Percentiles rank a stretch among this genome's conserved stretches.
phyloP scores from a whole-genome alignment of 2,797 vertebrate genomes.

The Momotus momota region DNA sequence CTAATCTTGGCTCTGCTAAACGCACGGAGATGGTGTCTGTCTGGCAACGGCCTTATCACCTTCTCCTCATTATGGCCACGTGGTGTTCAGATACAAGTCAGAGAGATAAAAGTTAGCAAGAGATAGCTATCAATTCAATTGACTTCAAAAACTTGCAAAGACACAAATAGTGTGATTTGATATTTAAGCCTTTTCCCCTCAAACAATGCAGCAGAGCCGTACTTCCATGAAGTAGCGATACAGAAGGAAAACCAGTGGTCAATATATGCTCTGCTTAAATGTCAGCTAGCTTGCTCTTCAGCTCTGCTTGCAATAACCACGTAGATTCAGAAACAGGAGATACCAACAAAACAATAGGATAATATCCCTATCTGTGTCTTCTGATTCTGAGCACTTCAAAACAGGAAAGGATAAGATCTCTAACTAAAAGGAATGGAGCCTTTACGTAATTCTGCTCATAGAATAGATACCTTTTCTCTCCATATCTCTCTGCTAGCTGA shows the following conservation, averaged over 20 bases:
- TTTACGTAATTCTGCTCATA: conserved; percentile 21
- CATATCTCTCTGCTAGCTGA: conserved; percentile 36
- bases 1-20: conserved; percentile 29
- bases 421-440: neutral
- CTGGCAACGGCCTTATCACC: conserved; percentile 35
- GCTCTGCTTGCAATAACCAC: neutral
- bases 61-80: neutral
- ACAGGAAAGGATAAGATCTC: neutral
- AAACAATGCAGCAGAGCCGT: neutral
- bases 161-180: neutral
- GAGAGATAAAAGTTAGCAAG: conserved; percentile 25
- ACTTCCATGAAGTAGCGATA: neutral
- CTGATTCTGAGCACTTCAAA: neutral
- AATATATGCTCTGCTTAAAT: neutral
- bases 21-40: neutral
- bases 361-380: neutral
- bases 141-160: neutral
- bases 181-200: conserved; percentile 46
- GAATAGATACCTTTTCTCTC: conserved; percentile 32
- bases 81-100: conserved; percentile 37
- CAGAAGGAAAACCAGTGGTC: conserved; percentile 13
- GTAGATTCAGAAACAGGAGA: neutral
- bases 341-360: neutral
- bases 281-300: neutral
- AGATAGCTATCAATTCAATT: conserved; percentile 36